Evolutionary conservation across 2,888 invertebrate species (phyloP).

Genomic region (Euproctis similis): DNA sequence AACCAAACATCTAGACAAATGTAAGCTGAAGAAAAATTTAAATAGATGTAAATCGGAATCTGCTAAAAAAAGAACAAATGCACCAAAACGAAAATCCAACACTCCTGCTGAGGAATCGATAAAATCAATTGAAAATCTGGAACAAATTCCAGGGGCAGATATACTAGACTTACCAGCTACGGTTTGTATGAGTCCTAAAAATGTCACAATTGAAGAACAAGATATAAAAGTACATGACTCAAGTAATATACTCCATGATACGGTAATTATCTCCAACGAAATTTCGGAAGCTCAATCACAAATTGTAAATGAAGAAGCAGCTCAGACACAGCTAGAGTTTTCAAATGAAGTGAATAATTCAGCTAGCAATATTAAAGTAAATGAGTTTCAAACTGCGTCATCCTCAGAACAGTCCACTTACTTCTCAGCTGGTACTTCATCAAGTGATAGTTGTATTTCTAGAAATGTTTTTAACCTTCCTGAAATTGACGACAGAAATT

Average conservation of each 20-base stretch:
- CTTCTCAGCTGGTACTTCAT: slow-evolving; percentile 36
- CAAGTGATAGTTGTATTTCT: slow-evolving; percentile 30
- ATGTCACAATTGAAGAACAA: slow-evolving; percentile 8
- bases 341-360: not conserved
- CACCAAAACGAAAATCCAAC: slow-evolving; percentile 35
- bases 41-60: slow-evolving; percentile 44
- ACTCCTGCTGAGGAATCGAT: slow-evolving; percentile 21
- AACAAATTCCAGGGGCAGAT: slow-evolving; percentile 3
- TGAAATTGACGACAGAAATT: slow-evolving; percentile 52
- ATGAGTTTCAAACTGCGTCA: slow-evolving; percentile 28
- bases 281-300: slow-evolving; percentile 4
- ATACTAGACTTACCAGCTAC: slow-evolving; percentile 3
- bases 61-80: slow-evolving; percentile 30
- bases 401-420: slow-evolving; percentile 46
- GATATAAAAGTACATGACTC: slow-evolving; percentile 1
- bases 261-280: slow-evolving; percentile 6
- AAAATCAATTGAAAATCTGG: slow-evolving; percentile 3
- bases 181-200: slow-evolving; percentile 6
- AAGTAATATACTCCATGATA: slow-evolving; percentile 4
- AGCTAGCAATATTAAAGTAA: slow-evolving; percentile 7
- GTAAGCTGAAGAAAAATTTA: slow-evolving; percentile 18
- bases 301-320: slow-evolving; percentile 4
- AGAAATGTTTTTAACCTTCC: slow-evolving; percentile 59
- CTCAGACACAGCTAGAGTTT: slow-evolving; percentile 3
- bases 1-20: slow-evolving; percentile 12